Evolutionary conservation across 2,113 vertebrate genomes (phyloP).

Genomic region (Triplophysa rosa): DNA sequence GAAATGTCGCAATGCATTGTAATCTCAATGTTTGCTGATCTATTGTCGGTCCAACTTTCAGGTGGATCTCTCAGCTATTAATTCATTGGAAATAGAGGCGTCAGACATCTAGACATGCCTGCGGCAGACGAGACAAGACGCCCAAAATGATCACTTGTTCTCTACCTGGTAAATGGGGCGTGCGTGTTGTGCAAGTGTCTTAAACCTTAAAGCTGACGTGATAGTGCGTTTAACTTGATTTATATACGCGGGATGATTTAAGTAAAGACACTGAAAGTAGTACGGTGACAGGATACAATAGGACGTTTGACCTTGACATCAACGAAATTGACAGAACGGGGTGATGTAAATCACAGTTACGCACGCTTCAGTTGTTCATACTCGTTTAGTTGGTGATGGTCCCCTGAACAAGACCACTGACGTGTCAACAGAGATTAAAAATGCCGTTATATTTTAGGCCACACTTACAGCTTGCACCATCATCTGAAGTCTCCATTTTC

Average conservation of each 20-base stretch:
- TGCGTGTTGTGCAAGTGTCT: background rate
- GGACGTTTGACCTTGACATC: slow-evolving; percentile 70
- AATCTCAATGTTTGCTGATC: slow-evolving; percentile 7
- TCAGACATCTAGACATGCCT: slow-evolving; percentile 62
- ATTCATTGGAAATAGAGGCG: slow-evolving; percentile 59
- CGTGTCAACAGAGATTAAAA: slow-evolving; percentile 51
- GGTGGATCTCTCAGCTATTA: slow-evolving; percentile 38
- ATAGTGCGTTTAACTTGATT: slow-evolving; percentile 48
- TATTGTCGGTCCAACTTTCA: slow-evolving; percentile 44
- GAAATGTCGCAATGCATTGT: background rate
- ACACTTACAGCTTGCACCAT: slow-evolving; percentile 47
- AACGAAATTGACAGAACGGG: slow-evolving; percentile 70
- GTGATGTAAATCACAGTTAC: slow-evolving; percentile 63
- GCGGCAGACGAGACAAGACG: slow-evolving; percentile 54
- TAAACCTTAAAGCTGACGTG: background rate
- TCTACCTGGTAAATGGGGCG: background rate
- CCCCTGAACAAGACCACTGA: slow-evolving; percentile 29
- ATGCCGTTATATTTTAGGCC: slow-evolving; percentile 57
- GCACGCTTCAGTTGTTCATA: slow-evolving; percentile 57
- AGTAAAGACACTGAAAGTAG: slow-evolving; percentile 51
- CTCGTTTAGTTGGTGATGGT: slow-evolving; percentile 47
- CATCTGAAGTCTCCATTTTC: slow-evolving; percentile 3
- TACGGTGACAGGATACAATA: slow-evolving; percentile 55
- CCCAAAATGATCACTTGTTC: slow-evolving; percentile 40
- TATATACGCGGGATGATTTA: slow-evolving; percentile 55